Evolutionary conservation across 1,140 invertebrate genomes (phyloP).

Genomic region (Heliconius himera): DNA sequence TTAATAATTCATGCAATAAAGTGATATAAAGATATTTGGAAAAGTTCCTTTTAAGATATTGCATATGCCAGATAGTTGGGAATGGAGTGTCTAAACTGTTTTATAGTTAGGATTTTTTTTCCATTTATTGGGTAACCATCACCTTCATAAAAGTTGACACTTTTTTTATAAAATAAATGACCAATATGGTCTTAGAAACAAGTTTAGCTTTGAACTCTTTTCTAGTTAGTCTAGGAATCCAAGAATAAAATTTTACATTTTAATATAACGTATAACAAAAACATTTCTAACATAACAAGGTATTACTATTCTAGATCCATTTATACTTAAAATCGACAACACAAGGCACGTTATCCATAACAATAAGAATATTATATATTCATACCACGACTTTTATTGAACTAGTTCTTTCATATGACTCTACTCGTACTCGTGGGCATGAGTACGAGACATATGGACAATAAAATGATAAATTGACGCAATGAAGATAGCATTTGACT

Average conservation of each 20-base stretch:
- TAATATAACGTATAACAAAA: background rate
- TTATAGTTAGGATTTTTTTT: background rate
- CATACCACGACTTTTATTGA: background rate
- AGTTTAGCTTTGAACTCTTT: background rate
- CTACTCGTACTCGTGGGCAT: background rate
- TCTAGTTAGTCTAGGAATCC: background rate
- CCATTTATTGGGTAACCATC: no score
- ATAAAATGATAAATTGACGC: background rate
- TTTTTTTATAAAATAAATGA: background rate
- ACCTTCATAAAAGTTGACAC: no score
- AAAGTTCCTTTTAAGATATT: no score
- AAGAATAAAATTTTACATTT: background rate
- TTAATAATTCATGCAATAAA: no score
- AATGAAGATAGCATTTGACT: no score
- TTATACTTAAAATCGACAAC: background rate
- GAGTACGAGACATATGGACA: background rate
- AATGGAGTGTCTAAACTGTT: no score
- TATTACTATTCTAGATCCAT: conserved; percentile 8
- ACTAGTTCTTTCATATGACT: background rate
- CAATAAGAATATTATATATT: background rate
- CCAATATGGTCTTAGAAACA: background rate
- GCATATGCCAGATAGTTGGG: no score
- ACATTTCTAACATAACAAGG: background rate
- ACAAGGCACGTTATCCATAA: background rate
- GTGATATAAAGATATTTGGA: no score